phyloP scores from a whole-genome alignment of 2,888 invertebrate genomes.

The Mayetiola destructor region DNA sequence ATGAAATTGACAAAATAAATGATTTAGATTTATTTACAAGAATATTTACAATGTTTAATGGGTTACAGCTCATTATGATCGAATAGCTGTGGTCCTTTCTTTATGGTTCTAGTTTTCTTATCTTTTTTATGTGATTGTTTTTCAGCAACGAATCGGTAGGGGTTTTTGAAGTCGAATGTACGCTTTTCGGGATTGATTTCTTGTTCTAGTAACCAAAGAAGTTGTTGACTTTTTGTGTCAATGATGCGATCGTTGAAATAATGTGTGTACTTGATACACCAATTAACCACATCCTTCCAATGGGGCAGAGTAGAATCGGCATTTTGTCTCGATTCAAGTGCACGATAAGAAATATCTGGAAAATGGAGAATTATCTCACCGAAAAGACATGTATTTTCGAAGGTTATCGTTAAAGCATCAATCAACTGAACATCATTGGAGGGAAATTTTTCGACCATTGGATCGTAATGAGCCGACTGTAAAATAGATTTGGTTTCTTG shows the following conservation, averaged over 20 bases:
- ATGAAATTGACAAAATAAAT: no score
- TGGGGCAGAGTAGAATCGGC: not conserved
- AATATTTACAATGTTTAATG: not conserved
- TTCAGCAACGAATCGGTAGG: not conserved
- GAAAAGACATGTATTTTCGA: constrained; percentile 18
- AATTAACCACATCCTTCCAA: constrained; percentile 15
- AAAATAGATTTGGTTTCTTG: not conserved
- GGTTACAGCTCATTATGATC: constrained; percentile 15
- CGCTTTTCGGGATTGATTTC: constrained; percentile 16
- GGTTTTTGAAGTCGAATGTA: constrained; percentile 15
- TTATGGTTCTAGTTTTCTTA: constrained; percentile 16
- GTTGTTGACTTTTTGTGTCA: constrained; percentile 16
- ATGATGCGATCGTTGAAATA: constrained; percentile 13
- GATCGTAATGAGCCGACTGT: not conserved
- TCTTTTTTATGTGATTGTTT: constrained; percentile 3
- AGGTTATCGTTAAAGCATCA: constrained; percentile 14
- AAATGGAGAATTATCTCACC: constrained; percentile 18
- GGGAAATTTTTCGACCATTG: not conserved
- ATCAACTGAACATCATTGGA: not conserved
- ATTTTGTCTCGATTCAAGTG: not conserved
- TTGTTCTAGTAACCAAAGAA: constrained; percentile 15
- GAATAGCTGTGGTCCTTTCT: constrained; percentile 17
- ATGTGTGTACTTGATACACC: constrained; percentile 14
- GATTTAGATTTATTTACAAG: constrained; percentile 6
- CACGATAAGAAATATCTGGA: constrained; percentile 15